A percentile compares a stretch with the other conserved stretches of the same genome.
Evolutionary conservation across 1,140 invertebrate species (phyloP).

Genomic region (Lasaia peninsularis): DNA sequence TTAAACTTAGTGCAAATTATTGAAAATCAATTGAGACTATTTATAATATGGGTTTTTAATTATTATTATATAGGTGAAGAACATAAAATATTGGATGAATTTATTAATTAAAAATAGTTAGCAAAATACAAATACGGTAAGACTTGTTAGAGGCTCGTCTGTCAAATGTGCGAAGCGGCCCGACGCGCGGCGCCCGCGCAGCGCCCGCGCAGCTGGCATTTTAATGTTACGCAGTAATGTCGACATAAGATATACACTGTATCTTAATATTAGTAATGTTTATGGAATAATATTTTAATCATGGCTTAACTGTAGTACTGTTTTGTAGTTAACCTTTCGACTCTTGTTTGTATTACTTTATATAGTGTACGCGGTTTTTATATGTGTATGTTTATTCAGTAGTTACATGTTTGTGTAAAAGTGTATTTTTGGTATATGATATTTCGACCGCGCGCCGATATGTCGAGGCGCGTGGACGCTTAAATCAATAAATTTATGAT

Average conservation of each 20-base stretch:
- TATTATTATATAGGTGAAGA: conserved; percentile 73
- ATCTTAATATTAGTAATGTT: conserved; percentile 63
- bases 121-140: conserved; percentile 77
- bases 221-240: background rate
- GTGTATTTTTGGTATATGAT: conserved; percentile 71
- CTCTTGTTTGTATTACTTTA: conserved; percentile 75
- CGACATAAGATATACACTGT: conserved; percentile 37
- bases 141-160: conserved; percentile 70
- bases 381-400: conserved; percentile 77
- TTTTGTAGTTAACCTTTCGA: conserved; percentile 74
- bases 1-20: conserved; percentile 77
- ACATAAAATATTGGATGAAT: conserved; percentile 76
- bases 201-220: background rate
- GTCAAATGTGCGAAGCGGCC: conserved; percentile 45
- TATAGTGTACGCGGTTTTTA: conserved; percentile 75
- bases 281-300: conserved; percentile 71
- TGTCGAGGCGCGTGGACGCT: conserved; percentile 32
- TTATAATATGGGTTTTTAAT: conserved; percentile 74
- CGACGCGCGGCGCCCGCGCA: background rate
- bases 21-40: conserved; percentile 74
- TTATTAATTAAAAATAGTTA: conserved; percentile 78
- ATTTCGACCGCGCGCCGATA: conserved; percentile 39
- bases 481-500: conserved; percentile 74
- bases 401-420: conserved; percentile 73
- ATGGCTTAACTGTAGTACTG: conserved; percentile 75